phyloP scores from a whole-genome alignment of 2,797 vertebrate species.

The Rachycentron canadum region DNA sequence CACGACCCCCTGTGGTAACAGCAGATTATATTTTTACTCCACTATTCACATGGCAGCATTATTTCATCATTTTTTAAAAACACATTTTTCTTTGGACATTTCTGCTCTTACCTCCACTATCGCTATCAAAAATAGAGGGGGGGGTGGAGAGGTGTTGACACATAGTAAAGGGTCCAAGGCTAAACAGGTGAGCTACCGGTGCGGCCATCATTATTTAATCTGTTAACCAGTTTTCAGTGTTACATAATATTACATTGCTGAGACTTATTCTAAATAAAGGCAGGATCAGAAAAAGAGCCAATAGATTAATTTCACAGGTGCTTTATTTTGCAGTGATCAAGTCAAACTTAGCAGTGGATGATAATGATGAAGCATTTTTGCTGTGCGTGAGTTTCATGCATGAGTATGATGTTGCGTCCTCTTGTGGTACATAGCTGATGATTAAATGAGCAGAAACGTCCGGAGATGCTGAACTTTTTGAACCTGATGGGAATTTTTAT shows the following conservation, averaged over 20 bases:
- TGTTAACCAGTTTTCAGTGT: conserved; percentile 14
- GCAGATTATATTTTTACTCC: conserved; percentile 4
- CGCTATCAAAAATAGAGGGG: too few relatives aligned
- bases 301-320: background rate
- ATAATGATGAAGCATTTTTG: background rate
- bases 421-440: background rate
- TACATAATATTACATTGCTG: background rate
- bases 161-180: too few relatives aligned
- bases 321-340: conserved; percentile 1
- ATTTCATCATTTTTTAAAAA: conserved; percentile 13
- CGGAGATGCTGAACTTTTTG: conserved; percentile 18
- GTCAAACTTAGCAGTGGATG: background rate
- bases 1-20: conserved; percentile 28
- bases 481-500: background rate
- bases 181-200: background rate
- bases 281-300: background rate
- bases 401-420: background rate
- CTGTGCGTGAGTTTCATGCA: background rate
- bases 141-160: too few relatives aligned
- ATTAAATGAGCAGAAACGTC: conserved; percentile 11
- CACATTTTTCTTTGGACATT: background rate
- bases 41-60: conserved; percentile 27
- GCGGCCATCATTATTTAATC: conserved; percentile 15
- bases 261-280: background rate
- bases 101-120: background rate